Evolutionary conservation across 2,113 vertebrate genomes (phyloP).

Genomic region (Takifugu flavidus): DNA sequence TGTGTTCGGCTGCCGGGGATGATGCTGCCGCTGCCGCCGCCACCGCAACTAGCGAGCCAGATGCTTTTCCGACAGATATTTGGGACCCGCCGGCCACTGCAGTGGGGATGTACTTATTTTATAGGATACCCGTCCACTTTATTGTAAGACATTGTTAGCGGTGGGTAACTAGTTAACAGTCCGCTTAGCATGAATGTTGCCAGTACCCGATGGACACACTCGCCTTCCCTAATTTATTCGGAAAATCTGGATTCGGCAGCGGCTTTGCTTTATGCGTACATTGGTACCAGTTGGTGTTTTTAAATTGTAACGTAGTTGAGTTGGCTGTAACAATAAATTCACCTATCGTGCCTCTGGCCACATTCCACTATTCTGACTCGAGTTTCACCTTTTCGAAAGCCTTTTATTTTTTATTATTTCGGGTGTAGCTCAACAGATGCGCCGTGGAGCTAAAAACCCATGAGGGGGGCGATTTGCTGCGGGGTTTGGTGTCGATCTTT

Average conservation of each 20-base stretch:
- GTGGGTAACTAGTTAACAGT: too few relatives aligned
- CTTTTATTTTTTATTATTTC: constrained; percentile 17
- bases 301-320: neutral
- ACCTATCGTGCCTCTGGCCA: constrained; percentile 3
- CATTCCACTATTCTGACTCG: constrained; percentile 42
- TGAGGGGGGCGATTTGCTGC: neutral
- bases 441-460: too few relatives aligned
- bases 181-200: neutral
- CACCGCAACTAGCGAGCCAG: constrained; percentile 27
- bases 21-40: constrained; percentile 11
- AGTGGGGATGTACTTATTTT: constrained; percentile 15
- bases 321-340: neutral
- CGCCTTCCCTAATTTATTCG: neutral
- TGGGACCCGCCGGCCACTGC: constrained; percentile 30
- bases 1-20: constrained; percentile 25
- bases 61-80: constrained; percentile 40
- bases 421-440: neutral
- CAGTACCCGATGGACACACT: neutral
- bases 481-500: neutral
- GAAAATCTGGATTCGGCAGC: neutral
- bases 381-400: constrained; percentile 12
- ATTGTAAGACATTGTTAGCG: neutral
- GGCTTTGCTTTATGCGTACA: neutral
- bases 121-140: neutral
- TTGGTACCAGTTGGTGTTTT: neutral